Evolutionary conservation across 35 echinoderm and acorn worm genomes (phyloP), one percentile per base, ranked within the genome.

Genomic region (Strongylocentrotus purpuratus): DNA sequence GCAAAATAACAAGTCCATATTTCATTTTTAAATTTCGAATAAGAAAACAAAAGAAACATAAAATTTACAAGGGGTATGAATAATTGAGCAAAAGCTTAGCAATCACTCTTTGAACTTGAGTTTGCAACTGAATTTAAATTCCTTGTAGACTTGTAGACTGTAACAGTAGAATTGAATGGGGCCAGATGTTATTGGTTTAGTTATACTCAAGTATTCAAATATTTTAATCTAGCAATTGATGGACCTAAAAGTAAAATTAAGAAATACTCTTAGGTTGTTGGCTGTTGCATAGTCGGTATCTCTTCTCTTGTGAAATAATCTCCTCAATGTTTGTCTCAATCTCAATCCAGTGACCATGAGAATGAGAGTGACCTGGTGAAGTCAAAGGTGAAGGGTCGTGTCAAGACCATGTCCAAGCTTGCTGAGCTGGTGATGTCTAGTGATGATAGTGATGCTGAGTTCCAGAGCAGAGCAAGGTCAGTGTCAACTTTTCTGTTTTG

Each of bases 361-460:
- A 93, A 46, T 13, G 31, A 93, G 17, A 46, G 12, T 58, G 48
- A 58, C 48, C 11, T 93, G 91, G 48, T 45, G 10, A 47, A 45
- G 91, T 93, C 91, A 58, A 93, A 93, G 91, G 45, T 52, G 45
- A 93, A 58, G 12, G 91, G 91, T 50, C 45, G 48, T 0, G 91
- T 46, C 91, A 47, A 58, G 91, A 58, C 9, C 48, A 93, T 46
- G 47, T 33, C 91, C 48, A 93, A 93, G 91, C 91, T 93, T 47
- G 91, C 91, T 48, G 91, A 93, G n/a, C 33, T 89, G 15, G 91
- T 93, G 46, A 93, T 93, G 91, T 93, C 48, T 47, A 93, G 91
- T 93, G 91, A 93, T 47, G 91, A 93, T 13, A 93, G 91, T 58
- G 91, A 93, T 93, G 45, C 91, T 7, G 91, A 93, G 91, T 58